Evolutionary conservation across 92 coral and sea anemone species (phyloP), one percentile per base, ranked within the genome.

Genomic region (Porites cylindrica): DNA sequence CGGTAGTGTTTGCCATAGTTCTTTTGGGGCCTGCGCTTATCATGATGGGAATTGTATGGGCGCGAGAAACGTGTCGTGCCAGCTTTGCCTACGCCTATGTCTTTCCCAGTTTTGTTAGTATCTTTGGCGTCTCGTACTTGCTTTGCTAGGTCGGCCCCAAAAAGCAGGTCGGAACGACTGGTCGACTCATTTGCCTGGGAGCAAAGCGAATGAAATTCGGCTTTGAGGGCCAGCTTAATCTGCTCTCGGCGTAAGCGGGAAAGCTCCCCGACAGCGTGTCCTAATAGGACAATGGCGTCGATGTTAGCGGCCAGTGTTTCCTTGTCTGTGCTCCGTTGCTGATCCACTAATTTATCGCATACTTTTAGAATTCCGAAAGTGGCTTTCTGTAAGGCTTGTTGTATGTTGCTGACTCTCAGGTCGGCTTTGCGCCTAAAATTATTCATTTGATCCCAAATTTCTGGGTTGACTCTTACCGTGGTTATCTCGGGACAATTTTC

Each of bases 101-200:
- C 83, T 75, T 88, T 74, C 10, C 88, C 87, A 47, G 70, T 53
- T 53, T 82, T 81, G 63, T 66, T 89, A 23, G 89, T 89, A 66
- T 89, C 92, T 53, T 83, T 89, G 51, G 88, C 78, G 64, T 88
- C 91, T 5, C 83, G 61, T 10, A 88, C 62, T 63, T 88, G 91
- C 67, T 88, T 88, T 6, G 88, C 88, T 23, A 88, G 23, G 70
- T 88, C 79, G n/a, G 60, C 75, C 38, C 76, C 88, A 75, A 88
- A 82, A 9, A 88, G 75, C n/a, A 75, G 75, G 1, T 73, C 60
- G 7, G 82, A 72, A 53, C 1, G 56, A 38, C 53, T 29, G 24
- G 23, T 12, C 16, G n/a, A 63, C 18, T 63, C 67, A 17, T 63
- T 63, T 63, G 18, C 6, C 23, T 63, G 23, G 26, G 67, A 10